phyloP scores from a whole-genome alignment of 2,113 vertebrate genomes.

The Malurus melanocephalus region DNA sequence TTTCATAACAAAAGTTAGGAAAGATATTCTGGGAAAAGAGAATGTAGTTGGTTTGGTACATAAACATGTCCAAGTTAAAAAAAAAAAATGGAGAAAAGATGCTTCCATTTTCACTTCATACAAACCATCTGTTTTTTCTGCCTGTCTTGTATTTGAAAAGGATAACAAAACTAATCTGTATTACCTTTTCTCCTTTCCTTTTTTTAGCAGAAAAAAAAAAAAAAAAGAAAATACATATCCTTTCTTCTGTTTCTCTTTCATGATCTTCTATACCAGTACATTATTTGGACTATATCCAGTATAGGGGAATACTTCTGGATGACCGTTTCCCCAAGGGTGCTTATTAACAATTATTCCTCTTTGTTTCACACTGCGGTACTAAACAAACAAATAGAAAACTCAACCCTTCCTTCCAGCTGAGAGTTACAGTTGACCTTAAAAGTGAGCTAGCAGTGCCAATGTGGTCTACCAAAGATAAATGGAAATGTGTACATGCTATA shows the following conservation, averaged over 20 bases:
- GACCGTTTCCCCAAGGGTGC: not conserved
- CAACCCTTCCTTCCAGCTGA: not conserved
- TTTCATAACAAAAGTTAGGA: not conserved
- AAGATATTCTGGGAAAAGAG: not conserved
- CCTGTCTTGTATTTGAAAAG: not conserved
- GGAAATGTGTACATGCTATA: not conserved
- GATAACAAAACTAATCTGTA: not conserved
- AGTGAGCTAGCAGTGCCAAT: not conserved
- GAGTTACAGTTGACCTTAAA: not conserved
- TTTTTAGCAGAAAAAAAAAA: not conserved
- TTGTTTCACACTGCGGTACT: not conserved
- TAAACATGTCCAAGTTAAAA: not conserved
- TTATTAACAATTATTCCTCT: not conserved
- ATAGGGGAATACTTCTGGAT: not conserved
- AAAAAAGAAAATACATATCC: not conserved
- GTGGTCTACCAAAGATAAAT: slow-evolving; percentile 34
- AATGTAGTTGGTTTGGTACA: not conserved
- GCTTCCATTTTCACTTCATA: not conserved
- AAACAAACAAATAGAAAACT: slow-evolving; percentile 20
- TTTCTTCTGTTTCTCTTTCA: not conserved
- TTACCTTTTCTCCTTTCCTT: not conserved
- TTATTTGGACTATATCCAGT: not conserved
- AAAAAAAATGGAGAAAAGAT: not conserved
- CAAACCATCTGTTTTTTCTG: not conserved
- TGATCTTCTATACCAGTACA: not conserved